Evolutionary conservation across 1,140 invertebrate species (phyloP).

Genomic region (Microplitis mediator): DNA sequence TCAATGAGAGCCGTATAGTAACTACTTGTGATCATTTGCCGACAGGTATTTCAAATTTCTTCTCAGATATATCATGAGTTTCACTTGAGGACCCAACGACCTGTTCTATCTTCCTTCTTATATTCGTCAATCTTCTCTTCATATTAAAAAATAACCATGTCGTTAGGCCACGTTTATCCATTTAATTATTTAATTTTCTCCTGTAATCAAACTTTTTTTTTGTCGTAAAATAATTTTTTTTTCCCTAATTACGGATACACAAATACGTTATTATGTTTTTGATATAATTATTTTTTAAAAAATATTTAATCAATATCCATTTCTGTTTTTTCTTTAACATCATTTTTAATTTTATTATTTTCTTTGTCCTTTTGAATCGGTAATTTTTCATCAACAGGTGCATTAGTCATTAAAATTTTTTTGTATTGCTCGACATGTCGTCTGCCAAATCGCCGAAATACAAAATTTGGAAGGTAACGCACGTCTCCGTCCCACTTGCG

Average conservation of each 20-base stretch:
- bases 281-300: not conserved
- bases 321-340: not conserved
- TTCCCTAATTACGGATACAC: not conserved
- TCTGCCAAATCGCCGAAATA: slow-evolving; percentile 66
- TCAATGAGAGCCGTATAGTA: slow-evolving; percentile 17
- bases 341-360: not conserved
- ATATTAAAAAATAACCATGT: slow-evolving; percentile 1
- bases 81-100: slow-evolving; percentile 16
- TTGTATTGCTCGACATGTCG: slow-evolving; percentile 26
- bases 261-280: not conserved
- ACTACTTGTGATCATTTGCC: slow-evolving; percentile 10
- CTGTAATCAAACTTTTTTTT: not conserved
- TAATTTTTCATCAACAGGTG: not conserved
- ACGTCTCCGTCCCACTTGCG: slow-evolving; percentile 72
- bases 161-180: not conserved
- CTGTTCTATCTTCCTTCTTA: slow-evolving; percentile 6
- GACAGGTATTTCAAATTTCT: slow-evolving; percentile 25
- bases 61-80: slow-evolving; percentile 18
- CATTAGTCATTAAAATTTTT: slow-evolving; percentile 26
- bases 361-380: not conserved
- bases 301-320: slow-evolving; percentile 14
- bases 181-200: slow-evolving; percentile 12
- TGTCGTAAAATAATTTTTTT: not conserved
- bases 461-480: slow-evolving; percentile 70
- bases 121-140: not conserved